These are phyloP conservation scores for Ochlodes sylvanus DNA, from an alignment of 2,888 invertebrate species.

Conservation along the genomic window DNA sequence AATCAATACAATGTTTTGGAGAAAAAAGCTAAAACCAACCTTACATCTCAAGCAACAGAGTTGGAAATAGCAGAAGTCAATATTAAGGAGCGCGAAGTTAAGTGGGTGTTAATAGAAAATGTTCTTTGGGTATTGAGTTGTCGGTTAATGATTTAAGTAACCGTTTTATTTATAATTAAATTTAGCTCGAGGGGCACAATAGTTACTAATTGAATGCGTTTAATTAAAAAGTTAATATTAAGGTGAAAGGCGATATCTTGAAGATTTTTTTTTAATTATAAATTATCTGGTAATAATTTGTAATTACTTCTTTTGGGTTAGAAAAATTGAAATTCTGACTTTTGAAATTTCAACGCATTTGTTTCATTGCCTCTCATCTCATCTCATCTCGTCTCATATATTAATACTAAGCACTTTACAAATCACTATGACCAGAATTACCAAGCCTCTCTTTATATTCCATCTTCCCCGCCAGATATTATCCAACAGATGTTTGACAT, in stretches of 20 bases:
- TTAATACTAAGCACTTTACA: no score
- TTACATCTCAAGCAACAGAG: not conserved
- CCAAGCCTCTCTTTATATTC: not conserved
- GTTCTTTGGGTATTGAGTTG: slow-evolving; percentile 18
- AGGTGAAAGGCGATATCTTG: slow-evolving; percentile 2
- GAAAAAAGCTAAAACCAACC: not conserved
- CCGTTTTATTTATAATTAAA: slow-evolving; percentile 24
- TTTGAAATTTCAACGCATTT: no score
- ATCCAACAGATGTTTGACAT: slow-evolving; percentile 37
- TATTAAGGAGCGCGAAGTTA: slow-evolving; percentile 2
- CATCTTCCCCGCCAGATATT: slow-evolving; percentile 19
- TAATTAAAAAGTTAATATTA: not conserved
- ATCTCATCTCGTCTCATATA: no score
- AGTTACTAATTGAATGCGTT: slow-evolving; percentile 9
- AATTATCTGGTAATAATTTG: not conserved
- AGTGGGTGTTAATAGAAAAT: slow-evolving; percentile 31
- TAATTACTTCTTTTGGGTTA: not conserved
- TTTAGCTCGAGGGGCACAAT: not conserved
- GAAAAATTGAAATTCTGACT: not conserved
- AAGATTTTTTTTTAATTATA: not conserved
- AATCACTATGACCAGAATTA: not conserved
- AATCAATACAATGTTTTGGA: slow-evolving; percentile 13
- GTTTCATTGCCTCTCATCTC: no score
- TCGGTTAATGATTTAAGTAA: slow-evolving; percentile 17
- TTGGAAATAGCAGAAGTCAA: not conserved